Evolutionary conservation across 2,888 invertebrate genomes (phyloP).

Genomic region (Campaea margaritaria): DNA sequence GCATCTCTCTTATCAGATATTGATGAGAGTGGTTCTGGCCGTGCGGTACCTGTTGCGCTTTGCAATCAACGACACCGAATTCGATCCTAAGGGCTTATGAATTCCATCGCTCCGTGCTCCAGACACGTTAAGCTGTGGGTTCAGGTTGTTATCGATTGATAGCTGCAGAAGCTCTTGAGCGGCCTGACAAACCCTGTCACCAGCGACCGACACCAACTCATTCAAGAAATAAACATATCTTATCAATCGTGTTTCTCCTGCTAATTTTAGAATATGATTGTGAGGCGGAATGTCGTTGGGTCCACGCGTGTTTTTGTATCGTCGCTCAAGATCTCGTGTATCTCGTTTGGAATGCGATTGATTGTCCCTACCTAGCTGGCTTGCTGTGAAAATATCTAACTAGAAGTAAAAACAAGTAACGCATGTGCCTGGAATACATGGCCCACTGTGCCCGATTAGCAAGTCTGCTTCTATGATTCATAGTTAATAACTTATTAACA

Average conservation of each 20-base stretch:
- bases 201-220: too few relatives aligned
- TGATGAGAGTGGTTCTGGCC: too few relatives aligned
- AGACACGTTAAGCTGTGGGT: too few relatives aligned
- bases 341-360: slow-evolving; percentile 39
- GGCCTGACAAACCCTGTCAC: too few relatives aligned
- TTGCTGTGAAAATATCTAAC: slow-evolving; percentile 37
- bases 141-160: too few relatives aligned
- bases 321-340: slow-evolving; percentile 34
- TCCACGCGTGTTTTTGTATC: slow-evolving; percentile 43
- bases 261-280: slow-evolving; percentile 64
- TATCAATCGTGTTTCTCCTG: slow-evolving; percentile 61
- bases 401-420: slow-evolving; percentile 30
- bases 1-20: slow-evolving; percentile 29
- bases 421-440: slow-evolving; percentile 30
- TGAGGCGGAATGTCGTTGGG: slow-evolving; percentile 50
- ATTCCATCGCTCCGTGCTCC: too few relatives aligned
- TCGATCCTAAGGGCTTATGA: too few relatives aligned
- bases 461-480: slow-evolving; percentile 17
- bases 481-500: background rate
- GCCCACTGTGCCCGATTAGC: slow-evolving; percentile 40
- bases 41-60: too few relatives aligned
- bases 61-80: too few relatives aligned
- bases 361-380: slow-evolving; percentile 30
- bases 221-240: slow-evolving; percentile 39
- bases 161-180: too few relatives aligned